These are phyloP conservation scores for Cephalopterus ornatus DNA, from an alignment of 2,113 vertebrate species.

Conservation along the genomic window DNA sequence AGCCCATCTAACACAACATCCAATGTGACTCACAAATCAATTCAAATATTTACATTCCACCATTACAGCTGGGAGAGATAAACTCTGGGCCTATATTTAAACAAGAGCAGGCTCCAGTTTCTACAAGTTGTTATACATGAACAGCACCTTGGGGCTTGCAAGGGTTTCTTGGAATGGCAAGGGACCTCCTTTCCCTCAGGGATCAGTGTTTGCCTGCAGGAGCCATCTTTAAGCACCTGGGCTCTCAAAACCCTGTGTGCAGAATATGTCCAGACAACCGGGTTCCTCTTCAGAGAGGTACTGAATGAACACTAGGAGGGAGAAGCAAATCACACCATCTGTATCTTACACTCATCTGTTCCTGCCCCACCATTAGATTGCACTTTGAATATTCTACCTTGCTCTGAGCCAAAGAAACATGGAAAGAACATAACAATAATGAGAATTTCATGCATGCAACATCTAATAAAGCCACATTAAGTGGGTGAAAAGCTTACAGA, in stretches of 20 bases:
- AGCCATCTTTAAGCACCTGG: neutral
- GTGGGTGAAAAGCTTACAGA: neutral
- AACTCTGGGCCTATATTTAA: neutral
- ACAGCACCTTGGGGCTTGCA: constrained; percentile 1
- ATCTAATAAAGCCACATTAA: neutral
- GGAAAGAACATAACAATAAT: neutral
- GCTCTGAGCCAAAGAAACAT: neutral
- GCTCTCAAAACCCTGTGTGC: neutral
- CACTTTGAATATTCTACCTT: neutral
- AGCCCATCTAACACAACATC: neutral
- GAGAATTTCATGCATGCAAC: neutral
- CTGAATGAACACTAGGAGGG: neutral
- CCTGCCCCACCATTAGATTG: neutral
- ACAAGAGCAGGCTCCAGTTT: neutral
- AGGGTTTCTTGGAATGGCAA: neutral
- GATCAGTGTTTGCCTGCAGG: neutral
- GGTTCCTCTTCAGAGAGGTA: neutral
- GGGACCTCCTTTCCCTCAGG: neutral
- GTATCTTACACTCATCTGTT: neutral
- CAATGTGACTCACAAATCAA: neutral
- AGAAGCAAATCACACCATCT: neutral
- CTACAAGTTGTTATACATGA: neutral
- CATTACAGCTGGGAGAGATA: constrained; percentile 22
- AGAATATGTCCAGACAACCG: neutral
- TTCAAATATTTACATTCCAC: constrained; percentile 61